These are phyloP conservation scores for Lutraria lutraria DNA, from an alignment of 2,888 invertebrate species.

Conservation along the genomic window DNA sequence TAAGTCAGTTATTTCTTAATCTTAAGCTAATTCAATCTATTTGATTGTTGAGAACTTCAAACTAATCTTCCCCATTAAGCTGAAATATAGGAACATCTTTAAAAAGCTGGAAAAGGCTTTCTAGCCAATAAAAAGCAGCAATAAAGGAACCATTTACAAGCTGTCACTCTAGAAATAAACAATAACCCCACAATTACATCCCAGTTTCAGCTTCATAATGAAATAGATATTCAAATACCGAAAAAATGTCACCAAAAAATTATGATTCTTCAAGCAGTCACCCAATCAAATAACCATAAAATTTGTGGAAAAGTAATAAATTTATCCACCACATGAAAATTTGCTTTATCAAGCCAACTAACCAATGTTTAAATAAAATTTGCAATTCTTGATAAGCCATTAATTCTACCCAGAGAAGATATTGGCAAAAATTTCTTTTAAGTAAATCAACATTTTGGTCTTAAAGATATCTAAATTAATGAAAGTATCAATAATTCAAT, in stretches of 20 bases:
- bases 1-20: slow-evolving; percentile 24
- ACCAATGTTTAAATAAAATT: slow-evolving; percentile 2
- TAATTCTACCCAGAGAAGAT: slow-evolving; percentile 13
- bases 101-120: background rate
- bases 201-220: background rate
- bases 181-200: background rate
- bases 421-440: background rate
- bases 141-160: slow-evolving; percentile 11
- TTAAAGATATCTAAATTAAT: background rate
- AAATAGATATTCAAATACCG: background rate
- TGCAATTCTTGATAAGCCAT: background rate
- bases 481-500: slow-evolving; percentile 20
- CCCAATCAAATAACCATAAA: background rate
- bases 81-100: background rate
- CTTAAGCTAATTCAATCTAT: slow-evolving; percentile 16
- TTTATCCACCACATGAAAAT: slow-evolving; percentile 4
- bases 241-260: background rate
- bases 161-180: background rate
- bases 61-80: slow-evolving; percentile 8
- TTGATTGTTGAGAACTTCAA: slow-evolving; percentile 4
- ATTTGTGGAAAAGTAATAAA: background rate
- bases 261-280: background rate
- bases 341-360: background rate
- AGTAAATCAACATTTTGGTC: background rate
- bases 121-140: background rate